Conservation (phyloP, 2,113 vertebrate species). For the Nothobranchius kuhntae region DNA sequence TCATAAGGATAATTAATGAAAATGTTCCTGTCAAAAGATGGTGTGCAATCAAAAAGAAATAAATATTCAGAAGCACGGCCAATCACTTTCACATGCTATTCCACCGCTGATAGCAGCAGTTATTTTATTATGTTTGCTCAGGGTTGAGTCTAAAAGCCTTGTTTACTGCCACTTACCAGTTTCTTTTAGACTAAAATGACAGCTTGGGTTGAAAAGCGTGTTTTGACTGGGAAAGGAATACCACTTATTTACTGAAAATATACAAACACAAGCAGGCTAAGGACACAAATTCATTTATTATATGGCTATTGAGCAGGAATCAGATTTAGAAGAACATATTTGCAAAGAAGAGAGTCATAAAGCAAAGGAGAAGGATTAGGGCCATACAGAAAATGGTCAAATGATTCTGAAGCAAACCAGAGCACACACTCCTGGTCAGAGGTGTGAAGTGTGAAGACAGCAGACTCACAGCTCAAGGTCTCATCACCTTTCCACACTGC, state of each 20-base stretch:
- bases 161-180: constrained; percentile 14
- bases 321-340: neutral
- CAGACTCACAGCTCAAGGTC: constrained; percentile 20
- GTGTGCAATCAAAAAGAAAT: neutral
- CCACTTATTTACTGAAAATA: constrained; percentile 4
- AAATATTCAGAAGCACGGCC: constrained; percentile 6
- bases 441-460: constrained; percentile 29
- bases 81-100: constrained; percentile 18
- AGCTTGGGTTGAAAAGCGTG: constrained; percentile 13
- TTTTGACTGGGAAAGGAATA: constrained; percentile 10
- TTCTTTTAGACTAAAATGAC: constrained; percentile 14
- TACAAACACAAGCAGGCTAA: neutral
- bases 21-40: constrained; percentile 36
- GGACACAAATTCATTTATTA: neutral
- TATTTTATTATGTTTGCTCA: constrained; percentile 34
- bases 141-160: constrained; percentile 36
- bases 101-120: constrained; percentile 22
- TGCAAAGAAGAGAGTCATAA: neutral
- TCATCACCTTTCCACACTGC: constrained; percentile 13
- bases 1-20: constrained; percentile 36
- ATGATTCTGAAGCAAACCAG: constrained; percentile 15
- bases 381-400: neutral
- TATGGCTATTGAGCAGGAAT: neutral
- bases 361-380: constrained; percentile 26
- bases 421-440: constrained; percentile 29